Percentiles rank a stretch among this genome's conserved stretches.
Evolutionary conservation across 2,888 invertebrate genomes (phyloP).

Genomic region (Ligdia adustata): DNA sequence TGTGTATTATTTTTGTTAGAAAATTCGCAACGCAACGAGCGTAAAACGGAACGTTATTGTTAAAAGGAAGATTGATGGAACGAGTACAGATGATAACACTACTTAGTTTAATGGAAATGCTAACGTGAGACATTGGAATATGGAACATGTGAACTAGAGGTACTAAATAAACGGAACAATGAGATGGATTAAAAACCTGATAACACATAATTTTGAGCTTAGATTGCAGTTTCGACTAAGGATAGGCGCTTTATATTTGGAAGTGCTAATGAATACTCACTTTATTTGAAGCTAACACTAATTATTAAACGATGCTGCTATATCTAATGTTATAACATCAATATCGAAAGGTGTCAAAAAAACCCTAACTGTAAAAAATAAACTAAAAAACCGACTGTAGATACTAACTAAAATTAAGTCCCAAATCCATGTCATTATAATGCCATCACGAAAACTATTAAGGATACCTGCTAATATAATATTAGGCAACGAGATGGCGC

Average conservation of each 20-base stretch:
- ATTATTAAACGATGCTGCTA: too few species aligned
- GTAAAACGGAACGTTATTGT: conserved; percentile 60
- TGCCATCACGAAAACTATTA: conserved; percentile 15
- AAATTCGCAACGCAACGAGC: conserved; percentile 51
- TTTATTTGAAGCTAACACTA: too few species aligned
- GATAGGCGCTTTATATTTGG: background rate
- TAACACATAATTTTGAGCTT: too few species aligned
- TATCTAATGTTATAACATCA: too few species aligned
- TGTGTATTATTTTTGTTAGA: conserved; percentile 43
- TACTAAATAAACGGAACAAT: too few species aligned
- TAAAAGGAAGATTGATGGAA: conserved; percentile 64
- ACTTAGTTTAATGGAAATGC: conserved; percentile 48
- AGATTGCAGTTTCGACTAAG: too few species aligned
- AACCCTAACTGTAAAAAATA: too few species aligned
- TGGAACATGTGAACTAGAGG: conserved; percentile 71
- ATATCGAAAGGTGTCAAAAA: too few species aligned
- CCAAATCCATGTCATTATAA: conserved; percentile 14
- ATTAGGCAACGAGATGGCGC: conserved; percentile 12
- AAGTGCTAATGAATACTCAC: too few species aligned
- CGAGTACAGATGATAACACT: conserved; percentile 38
- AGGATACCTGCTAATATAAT: conserved; percentile 13
- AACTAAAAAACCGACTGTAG: background rate
- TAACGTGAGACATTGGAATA: conserved; percentile 70
- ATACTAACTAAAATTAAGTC: background rate
- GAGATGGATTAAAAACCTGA: too few species aligned